phyloP scores from a whole-genome alignment of 2,797 vertebrate species.

The Linurgus olivaceus region DNA sequence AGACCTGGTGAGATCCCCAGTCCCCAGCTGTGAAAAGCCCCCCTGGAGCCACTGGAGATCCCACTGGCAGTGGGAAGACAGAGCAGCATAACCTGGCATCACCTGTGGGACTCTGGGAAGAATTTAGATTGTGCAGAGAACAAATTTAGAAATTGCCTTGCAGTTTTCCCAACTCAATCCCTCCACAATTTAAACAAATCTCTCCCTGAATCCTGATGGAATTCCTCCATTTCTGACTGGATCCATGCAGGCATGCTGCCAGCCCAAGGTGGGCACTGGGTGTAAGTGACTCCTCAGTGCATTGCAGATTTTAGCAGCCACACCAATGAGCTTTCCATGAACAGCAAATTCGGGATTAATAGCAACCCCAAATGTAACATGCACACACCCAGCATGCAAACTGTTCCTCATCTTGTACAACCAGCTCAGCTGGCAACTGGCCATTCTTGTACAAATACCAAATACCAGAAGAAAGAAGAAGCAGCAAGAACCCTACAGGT shows the following conservation, averaged over 20 bases:
- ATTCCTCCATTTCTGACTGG: background rate
- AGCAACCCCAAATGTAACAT: background rate
- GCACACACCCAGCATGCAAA: rapidly evolving
- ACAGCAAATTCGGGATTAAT: background rate
- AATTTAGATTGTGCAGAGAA: background rate
- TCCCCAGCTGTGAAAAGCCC: background rate
- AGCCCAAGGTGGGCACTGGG: background rate
- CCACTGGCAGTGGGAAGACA: background rate
- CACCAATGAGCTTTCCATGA: background rate
- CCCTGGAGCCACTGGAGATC: background rate
- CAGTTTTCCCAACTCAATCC: background rate
- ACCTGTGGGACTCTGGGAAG: no score
- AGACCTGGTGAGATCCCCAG: background rate
- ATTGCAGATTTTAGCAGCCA: background rate
- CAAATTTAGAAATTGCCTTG: background rate
- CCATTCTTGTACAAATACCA: background rate
- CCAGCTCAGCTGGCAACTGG: background rate
- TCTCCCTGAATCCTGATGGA: background rate
- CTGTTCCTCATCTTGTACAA: background rate
- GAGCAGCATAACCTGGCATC: background rate
- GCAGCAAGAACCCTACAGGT: background rate
- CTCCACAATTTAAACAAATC: background rate
- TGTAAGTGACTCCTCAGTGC: background rate
- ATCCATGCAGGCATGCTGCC: background rate
- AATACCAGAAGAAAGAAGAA: background rate